Base-by-base conservation (phyloP, 2,888 invertebrate genomes). In the Oligia fasciuncula region DNA sequence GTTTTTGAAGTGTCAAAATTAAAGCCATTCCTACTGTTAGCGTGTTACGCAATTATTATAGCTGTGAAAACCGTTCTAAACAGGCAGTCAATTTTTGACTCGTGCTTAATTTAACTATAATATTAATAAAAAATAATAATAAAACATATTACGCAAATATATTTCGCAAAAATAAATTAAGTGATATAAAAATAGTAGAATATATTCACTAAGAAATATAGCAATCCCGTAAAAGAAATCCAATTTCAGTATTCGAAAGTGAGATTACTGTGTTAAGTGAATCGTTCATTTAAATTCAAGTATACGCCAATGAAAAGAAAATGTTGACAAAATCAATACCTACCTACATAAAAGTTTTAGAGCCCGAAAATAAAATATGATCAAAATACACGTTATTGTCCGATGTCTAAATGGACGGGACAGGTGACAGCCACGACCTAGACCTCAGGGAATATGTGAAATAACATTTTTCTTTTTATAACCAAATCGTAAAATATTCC, bases 401-500 rank as follows among this genome's bases (percentile, higher is more conserved):
- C 23, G 54, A 57, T 40, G 23, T 84, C 49, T 79, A 73, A 79
- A 79, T 63, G 72, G 79, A 79, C 51, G 68, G 57, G 72, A 69
- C 72, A 79, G 84, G 72, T 81, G 72, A 84, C 81, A 84, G 72
- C 79, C 79, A 81, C 79, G 79, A 79, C 62, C 63, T 68, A 78
- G 62, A 29, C 79, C 84, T 63, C 79, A 23, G 79, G 84, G 68
- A 72, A 79, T 60, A 84, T 69, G 49, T 60, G 35, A 63, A 51
- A 69, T 65, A 72, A 72, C 63, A 43, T 79, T 73, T 68, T 79
- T 60, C 62, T 49, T 78, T 81, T 81, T 63, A 57, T 51, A 60
- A 57, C 49, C 35, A 79, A 72, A 72, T 79, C 68, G 49, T 77
- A 77, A 69, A 80, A 83, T 63, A 8, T 83, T 63, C 29, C 54